phyloP scores from a whole-genome alignment of 2,797 vertebrate genomes.

The Gila robusta region DNA sequence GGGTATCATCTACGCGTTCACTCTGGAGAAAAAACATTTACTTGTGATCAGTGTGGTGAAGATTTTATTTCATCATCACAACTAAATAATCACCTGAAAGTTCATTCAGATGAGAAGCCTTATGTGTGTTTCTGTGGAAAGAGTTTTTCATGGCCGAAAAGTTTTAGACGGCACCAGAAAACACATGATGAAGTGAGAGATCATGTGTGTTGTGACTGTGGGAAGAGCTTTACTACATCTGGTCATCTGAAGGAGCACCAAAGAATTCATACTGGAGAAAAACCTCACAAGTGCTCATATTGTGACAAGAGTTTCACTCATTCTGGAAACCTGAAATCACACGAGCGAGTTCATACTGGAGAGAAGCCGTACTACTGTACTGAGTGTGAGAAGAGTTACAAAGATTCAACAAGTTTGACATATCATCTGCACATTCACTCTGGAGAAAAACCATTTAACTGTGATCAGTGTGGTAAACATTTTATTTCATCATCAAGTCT shows the following conservation, averaged over 20 bases:
- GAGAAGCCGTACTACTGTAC: neutral
- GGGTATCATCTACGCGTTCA: no score
- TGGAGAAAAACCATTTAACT: neutral
- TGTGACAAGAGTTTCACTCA: neutral
- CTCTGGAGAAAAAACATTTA: no score
- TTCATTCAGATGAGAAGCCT: no score
- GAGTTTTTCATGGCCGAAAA: fast-evolving
- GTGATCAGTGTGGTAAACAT: no score
- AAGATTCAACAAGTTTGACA: neutral
- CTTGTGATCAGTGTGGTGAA: no score
- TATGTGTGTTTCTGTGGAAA: no score
- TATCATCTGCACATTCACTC: neutral
- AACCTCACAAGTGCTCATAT: neutral
- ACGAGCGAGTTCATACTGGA: neutral
- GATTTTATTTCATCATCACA: no score
- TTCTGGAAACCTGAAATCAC: fast-evolving
- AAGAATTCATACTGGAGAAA: neutral
- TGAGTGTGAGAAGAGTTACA: neutral
- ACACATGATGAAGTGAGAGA: neutral
- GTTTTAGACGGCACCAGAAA: neutral
- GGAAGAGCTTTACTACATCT: neutral
- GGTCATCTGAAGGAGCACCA: fast-evolving
- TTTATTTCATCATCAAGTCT: no score
- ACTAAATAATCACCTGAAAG: no score
- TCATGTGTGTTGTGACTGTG: neutral